Percentiles rank a stretch among this genome's conserved stretches.
Evolutionary conservation across 2,797 vertebrate species (phyloP).

Genomic region (Coregonus ussuriensis): DNA sequence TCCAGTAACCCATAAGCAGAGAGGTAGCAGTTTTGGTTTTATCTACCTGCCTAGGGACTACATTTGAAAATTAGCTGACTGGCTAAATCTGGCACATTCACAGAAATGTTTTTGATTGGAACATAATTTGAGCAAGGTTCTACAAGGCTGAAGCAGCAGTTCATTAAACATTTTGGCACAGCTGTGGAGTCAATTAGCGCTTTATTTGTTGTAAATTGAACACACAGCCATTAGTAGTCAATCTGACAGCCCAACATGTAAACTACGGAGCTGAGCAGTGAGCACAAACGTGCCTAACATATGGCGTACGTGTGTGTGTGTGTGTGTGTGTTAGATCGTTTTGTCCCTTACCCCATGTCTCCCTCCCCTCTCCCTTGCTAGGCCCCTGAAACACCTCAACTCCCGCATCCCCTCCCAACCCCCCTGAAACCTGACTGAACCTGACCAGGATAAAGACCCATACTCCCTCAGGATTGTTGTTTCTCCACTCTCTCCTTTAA

Average conservation of each 20-base stretch:
- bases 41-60: too few species aligned
- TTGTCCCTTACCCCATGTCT: too few species aligned
- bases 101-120: neutral
- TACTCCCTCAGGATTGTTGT: neutral
- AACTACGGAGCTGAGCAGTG: slow-evolving; percentile 1
- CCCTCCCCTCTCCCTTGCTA: too few species aligned
- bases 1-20: neutral
- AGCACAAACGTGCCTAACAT: neutral
- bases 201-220: slow-evolving; percentile 46
- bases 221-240: slow-evolving; percentile 41
- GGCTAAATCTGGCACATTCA: neutral
- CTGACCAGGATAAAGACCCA: slow-evolving; percentile 25
- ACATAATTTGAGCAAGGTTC: neutral
- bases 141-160: neutral
- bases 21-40: too few species aligned
- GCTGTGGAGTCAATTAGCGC: slow-evolving; percentile 39
- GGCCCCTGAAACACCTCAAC: slow-evolving; percentile 5
- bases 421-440: slow-evolving; percentile 43
- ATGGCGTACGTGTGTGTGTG: neutral
- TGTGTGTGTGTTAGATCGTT: neutral
- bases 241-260: slow-evolving; percentile 25
- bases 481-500: neutral
- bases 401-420: neutral
- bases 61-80: too few species aligned
- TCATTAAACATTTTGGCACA: slow-evolving; percentile 25